Percentiles rank a stretch among this genome's conserved stretches.
Evolutionary conservation across 2,113 vertebrate species (phyloP).

Genomic region (Pandion haliaetus): DNA sequence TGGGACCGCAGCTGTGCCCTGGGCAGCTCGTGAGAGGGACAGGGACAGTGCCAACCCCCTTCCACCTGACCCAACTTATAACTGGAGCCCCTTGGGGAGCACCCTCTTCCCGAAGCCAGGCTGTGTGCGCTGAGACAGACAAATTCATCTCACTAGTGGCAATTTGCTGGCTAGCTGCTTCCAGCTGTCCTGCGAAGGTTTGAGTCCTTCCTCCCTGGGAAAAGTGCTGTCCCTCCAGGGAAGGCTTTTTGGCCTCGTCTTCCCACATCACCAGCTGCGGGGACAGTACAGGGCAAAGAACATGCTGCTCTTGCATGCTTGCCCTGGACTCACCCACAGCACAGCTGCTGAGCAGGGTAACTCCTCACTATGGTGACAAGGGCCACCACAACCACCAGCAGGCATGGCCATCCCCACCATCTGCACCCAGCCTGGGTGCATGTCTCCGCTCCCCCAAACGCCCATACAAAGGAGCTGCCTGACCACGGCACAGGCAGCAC

Average conservation of each 20-base stretch:
- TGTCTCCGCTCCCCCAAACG: neutral
- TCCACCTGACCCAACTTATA: neutral
- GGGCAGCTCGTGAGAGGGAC: neutral
- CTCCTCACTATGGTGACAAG: neutral
- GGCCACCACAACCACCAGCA: rapidly evolving
- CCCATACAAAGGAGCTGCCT: rapidly evolving
- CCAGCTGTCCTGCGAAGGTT: too few species aligned
- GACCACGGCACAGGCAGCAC: neutral
- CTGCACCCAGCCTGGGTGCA: rapidly evolving
- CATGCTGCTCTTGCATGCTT: rapidly evolving
- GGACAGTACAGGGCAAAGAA: neutral
- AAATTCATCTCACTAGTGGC: neutral
- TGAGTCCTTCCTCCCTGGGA: neutral
- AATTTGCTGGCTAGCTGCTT: neutral
- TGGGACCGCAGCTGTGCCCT: neutral
- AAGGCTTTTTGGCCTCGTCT: neutral
- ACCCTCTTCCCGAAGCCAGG: neutral
- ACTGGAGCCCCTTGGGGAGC: rapidly evolving
- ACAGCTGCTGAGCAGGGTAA: neutral
- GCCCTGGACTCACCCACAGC: neutral
- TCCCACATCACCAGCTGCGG: neutral
- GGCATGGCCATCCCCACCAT: neutral
- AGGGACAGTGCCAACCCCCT: neutral
- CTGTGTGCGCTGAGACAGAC: neutral
- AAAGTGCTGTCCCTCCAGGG: neutral